Evolutionary conservation across 2,888 invertebrate species (phyloP), one percentile per base, ranked within the genome.

Genomic region (Agyllia agylla): DNA sequence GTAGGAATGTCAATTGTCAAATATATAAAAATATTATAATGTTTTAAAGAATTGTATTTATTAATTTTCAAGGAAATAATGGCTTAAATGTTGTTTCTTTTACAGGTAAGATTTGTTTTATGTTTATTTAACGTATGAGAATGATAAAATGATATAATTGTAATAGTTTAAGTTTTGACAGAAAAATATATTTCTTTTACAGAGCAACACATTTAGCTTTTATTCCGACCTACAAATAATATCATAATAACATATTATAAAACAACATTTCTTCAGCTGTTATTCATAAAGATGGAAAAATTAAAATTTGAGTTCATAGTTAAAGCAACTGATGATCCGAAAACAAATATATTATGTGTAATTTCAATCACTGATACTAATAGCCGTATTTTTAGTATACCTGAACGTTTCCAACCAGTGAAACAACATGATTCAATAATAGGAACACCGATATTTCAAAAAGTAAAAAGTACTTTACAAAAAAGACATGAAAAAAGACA

Each of bases 401-500:
- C 78, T 5, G 78, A 35, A 77, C 49, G 64, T 38, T 64, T 70
- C 30, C 75, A 87, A 82, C 24, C 77, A 24, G 30, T 17, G 38
- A 73, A 70, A 30, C 9, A 42, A n/a, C 83, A 73, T 83, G 27
- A 73, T 4, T 30, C 31, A n/a, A n/a, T 77, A 20, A 77, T 20
- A 0, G 15, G 15, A 77, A 77, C 77, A 8, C 31, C 3, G 2
- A 13, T 20, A 8, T 84, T 84, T 77, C 31, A 77, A 31, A 84
- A 57, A 49, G 20, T 85, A 27, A 85, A 64, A 17, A 79, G 35
- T 17, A 24, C 73, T 11, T 13, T 83, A 30, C 85, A 85, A 49
- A 70, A n/a, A 79, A 85, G 85, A 30, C 85, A 85, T 27, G 83
- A 86, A 75, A 86, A 86, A 64, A 86, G 86, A 81, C 86, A 86